Base-by-base conservation (phyloP, 2,888 invertebrate species). In the Tachina grossa region DNA sequence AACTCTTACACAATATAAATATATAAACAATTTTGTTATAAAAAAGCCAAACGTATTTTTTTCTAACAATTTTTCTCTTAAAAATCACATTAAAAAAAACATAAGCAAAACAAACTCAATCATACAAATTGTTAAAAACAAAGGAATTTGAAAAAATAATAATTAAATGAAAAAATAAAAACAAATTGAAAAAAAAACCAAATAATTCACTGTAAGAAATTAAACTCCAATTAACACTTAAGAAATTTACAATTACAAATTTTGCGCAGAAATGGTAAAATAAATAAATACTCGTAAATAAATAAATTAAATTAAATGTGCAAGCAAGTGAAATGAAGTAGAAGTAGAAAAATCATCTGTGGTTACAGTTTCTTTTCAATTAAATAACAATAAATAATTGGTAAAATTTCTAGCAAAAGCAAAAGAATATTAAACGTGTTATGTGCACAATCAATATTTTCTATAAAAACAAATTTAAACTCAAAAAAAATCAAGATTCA, bases 151-250 rank as follows among this genome's bases (percentile, higher is more conserved):
- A 66, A 77, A 83, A 31, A 75, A 43, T n/a, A n/a, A 19, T 76
- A 57, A 39, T 66, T 39, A 53, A 79, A 47, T n/a, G 19, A 41
- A 68, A 78, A 53, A 57, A 14, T 76, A 69, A 47, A 59, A 80
- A 16, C 9, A 10, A 66, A 66, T 31, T 10, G 76, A 71, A 66
- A 49, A 41, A 61, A 72, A 76, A 78, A 75, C 31, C 31, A 31
- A 31, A 31, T 31, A 87, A 87, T 88, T 89, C 91, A 90, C 89
- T 89, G 90, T 89, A 90, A 90, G 90, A 90, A 88, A 76, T 87
- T 88, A 76, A 90, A 90, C 90, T 90, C 90, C 90, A 90, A 90
- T 87, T 88, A 88, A 88, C 43, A 61, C 79, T 76, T 88, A 87
- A 87, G 87, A 76, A 31, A 83, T 82, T 57, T 51, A 82, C 71